Evolutionary conservation across 2,888 invertebrate species (phyloP).

Genomic region (Zygogramma bicolorata): DNA sequence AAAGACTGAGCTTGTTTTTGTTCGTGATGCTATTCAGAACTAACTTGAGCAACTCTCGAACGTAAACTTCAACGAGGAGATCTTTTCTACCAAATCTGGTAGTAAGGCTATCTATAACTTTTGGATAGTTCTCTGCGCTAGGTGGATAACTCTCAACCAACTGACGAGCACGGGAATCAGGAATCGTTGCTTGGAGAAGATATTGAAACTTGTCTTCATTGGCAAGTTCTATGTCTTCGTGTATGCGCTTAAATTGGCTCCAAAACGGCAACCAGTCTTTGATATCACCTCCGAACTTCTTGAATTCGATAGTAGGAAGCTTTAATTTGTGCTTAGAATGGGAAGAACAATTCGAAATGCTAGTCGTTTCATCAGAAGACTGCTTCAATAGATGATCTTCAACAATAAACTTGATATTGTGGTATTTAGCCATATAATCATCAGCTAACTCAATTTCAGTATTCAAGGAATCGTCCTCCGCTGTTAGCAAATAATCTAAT

Average conservation of each 20-base stretch:
- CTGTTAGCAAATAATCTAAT: too few relatives aligned
- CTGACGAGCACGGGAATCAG: constrained; percentile 1
- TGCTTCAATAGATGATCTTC: too few relatives aligned
- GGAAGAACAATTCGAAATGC: too few relatives aligned
- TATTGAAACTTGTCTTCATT: constrained; percentile 5
- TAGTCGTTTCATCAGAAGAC: too few relatives aligned
- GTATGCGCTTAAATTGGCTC: constrained; percentile 9
- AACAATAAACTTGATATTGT: too few relatives aligned
- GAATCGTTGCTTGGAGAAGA: background rate
- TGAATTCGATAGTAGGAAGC: background rate
- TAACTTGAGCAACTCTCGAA: background rate
- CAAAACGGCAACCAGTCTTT: constrained; percentile 8
- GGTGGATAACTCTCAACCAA: constrained; percentile 21
- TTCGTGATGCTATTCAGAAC: too few relatives aligned
- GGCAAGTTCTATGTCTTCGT: background rate
- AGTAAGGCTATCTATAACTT: too few relatives aligned
- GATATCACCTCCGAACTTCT: background rate
- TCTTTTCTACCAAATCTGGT: constrained; percentile 22
- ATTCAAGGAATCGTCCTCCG: too few relatives aligned
- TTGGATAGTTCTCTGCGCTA: constrained; percentile 13
- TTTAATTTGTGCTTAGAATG: background rate
- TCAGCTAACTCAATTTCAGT: too few relatives aligned
- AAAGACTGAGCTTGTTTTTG: too few relatives aligned
- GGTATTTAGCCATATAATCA: background rate
- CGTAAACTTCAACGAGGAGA: background rate